phyloP scores from a whole-genome alignment of 2,113 vertebrate genomes.

The Myotis brandtii region DNA sequence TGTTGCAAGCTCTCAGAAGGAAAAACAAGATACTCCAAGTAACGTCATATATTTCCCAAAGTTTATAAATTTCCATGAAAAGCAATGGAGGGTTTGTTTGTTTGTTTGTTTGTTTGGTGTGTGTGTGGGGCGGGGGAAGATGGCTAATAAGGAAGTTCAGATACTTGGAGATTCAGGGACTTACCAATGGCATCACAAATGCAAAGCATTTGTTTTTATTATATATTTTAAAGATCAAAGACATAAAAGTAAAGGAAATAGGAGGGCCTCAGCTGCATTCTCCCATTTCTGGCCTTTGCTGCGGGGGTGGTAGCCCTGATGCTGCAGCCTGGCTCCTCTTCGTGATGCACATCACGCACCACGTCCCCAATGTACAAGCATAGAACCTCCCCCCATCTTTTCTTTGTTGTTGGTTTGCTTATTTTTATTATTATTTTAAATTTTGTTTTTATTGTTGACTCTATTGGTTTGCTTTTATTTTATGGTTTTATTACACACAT shows the following conservation, averaged over 20 bases:
- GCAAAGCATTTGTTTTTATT: too few relatives aligned
- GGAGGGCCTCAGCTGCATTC: rapidly evolving
- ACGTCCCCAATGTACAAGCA: not conserved
- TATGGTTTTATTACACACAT: not conserved
- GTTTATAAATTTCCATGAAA: not conserved
- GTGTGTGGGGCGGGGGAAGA: too few relatives aligned
- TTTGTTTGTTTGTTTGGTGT: not conserved
- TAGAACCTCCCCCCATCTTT: not conserved
- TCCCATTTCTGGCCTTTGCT: not conserved
- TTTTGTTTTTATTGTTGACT: not conserved
- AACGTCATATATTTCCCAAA: not conserved
- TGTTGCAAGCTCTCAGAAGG: not conserved
- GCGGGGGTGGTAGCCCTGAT: rapidly evolving
- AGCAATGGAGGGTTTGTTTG: not conserved
- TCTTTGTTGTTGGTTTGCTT: not conserved
- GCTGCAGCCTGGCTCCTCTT: rapidly evolving
- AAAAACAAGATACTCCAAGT: not conserved
- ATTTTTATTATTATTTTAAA: not conserved
- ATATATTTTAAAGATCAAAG: not conserved
- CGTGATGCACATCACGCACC: not conserved
- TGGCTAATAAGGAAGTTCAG: not conserved
- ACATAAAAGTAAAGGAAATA: not conserved
- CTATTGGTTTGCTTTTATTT: not conserved
- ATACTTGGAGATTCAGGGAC: not conserved
- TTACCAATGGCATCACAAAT: not conserved